Evolutionary conservation across 2,888 invertebrate genomes (phyloP), one percentile per base, ranked within the genome.

Genomic region (Catocala nupta): DNA sequence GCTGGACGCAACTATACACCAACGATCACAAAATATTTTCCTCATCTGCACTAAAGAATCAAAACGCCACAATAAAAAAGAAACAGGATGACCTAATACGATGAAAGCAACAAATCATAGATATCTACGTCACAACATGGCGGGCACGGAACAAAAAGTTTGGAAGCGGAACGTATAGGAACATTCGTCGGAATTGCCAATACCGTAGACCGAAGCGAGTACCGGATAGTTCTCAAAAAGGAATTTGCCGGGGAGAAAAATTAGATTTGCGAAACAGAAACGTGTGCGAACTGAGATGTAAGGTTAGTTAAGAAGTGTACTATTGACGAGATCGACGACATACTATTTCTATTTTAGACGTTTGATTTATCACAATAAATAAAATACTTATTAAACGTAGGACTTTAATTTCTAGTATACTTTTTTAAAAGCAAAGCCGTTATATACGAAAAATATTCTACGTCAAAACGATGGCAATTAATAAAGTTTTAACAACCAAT

Each of bases 231-330:
- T 89, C 86, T 90, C 85, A 86, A 89, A 90, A 92, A 88, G 90
- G 87, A 88, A 91, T 90, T 86, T 86, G 84, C 81, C 75, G 73
- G 79, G 75, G 80, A 81, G 85, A 88, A 87, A 90, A 92, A 93
- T 92, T 92, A 90, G 91, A 93, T 93, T 92, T 93, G 88, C 81
- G 89, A 87, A 89, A 90, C 88, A 87, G 84, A 87, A 84, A 90
- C 91, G 92, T 91, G 92, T 85, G 74, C 80, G 73, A 77, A 77
- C 62, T 75, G 73, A 71, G 73, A 76, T 78, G 78, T 68, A 65
- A 68, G 64, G 71, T 72, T 77, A 71, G 79, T 69, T 73, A 78
- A 68, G 76, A 76, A 76, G 71, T 69, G 63, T 71, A 64, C 68
- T 69, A 64, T 71, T 75, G 75, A 77, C 45, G 42, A 44, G 7